phyloP scores from a whole-genome alignment of 2,888 invertebrate genomes.

The Brachycybe producta region DNA sequence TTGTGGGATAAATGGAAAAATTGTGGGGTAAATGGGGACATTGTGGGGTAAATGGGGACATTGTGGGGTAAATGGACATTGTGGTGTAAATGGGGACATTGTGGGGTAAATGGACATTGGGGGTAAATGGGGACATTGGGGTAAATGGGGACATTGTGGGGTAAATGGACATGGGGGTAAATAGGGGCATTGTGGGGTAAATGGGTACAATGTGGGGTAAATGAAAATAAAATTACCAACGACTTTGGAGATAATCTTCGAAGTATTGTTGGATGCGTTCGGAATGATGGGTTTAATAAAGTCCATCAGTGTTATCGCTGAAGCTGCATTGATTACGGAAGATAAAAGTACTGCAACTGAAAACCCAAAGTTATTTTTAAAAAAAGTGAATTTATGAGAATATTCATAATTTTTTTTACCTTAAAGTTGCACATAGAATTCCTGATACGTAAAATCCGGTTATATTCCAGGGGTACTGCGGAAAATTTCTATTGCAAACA shows the following conservation, averaged over 20 bases:
- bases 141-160: too few relatives aligned
- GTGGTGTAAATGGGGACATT: too few relatives aligned
- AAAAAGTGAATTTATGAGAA: neutral
- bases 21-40: too few relatives aligned
- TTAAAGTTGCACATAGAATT: constrained; percentile 9
- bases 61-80: too few relatives aligned
- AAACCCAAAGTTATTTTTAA: neutral
- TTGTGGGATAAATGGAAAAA: too few relatives aligned
- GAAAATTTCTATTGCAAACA: constrained; percentile 14
- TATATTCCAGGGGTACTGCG: constrained; percentile 4
- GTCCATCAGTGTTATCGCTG: constrained; percentile 6
- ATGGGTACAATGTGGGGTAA: too few relatives aligned
- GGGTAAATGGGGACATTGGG: too few relatives aligned
- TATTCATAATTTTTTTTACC: neutral
- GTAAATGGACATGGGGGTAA: too few relatives aligned
- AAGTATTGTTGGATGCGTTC: neutral
- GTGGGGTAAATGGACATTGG: too few relatives aligned
- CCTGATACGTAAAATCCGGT: constrained; percentile 6
- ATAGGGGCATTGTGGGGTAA: too few relatives aligned
- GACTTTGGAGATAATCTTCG: neutral
- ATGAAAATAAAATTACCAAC: too few relatives aligned
- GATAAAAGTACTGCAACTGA: neutral
- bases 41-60: too few relatives aligned
- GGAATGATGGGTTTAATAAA: constrained; percentile 4
- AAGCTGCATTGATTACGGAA: constrained; percentile 8